Base-by-base conservation (phyloP, 2,888 invertebrate genomes). In the Cybosia mesomella region DNA sequence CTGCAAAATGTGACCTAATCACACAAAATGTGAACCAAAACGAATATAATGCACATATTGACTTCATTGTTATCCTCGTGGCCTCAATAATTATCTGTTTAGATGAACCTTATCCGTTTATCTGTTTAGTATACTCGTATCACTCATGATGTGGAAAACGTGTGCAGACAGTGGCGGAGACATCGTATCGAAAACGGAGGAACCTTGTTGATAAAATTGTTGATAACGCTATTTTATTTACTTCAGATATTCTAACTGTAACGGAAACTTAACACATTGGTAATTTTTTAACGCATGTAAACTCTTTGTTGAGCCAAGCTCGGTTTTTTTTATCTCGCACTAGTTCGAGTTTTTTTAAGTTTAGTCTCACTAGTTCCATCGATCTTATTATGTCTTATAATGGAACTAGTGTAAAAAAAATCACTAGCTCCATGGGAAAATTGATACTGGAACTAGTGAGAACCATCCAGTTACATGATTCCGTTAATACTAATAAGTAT, bases 31-130 rank as follows among this genome's bases (percentile, higher is more conserved):
- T n/a, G n/a, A 22, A 24, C 21, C 39, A 57, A 55, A 36, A 28
- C 36, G 43, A 43, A 55, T 64, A 55, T 22, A 58, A n/a, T 53
- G 34, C 34, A 59, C 53, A 21, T 54, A 34, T 24, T 59, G 1
- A 34, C 18, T 32, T 39, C 13, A 34, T 32, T 34, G 43, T 57
- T 61, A 67, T 57, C 66, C 66, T 68, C 55, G 7, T 74, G 84
- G 67, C 84, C 84, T 82, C 79, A 82, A 21, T 70, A 60, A 66
- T 74, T 68, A 76, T 79, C 79, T n/a, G 71, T 74, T 79, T 82
- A 76, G 76, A 81, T 83, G 79, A 75, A 49, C 65, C 21, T 65
- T 73, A 77, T 77, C 71, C n/a, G 10, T 21, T 64, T 73, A 77
- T 77, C 71, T 54, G 5, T 54, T 32, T 22, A 34, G 70, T 64